These are phyloP conservation scores for Ateles fusciceps DNA, from an alignment of 2,797 vertebrate genomes.

Conservation along the genomic window DNA sequence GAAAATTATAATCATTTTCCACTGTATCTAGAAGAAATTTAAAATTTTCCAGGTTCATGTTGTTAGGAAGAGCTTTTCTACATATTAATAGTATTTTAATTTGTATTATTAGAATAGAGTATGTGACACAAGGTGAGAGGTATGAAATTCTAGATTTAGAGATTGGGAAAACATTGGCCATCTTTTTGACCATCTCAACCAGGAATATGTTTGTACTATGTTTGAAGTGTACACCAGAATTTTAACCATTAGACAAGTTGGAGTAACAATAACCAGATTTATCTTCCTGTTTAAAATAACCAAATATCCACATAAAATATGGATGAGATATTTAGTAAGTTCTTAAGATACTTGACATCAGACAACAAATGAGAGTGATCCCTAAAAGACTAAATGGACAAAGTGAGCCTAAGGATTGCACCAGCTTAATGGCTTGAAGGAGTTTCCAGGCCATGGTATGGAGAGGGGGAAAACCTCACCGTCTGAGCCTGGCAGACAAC, in stretches of 20 bases:
- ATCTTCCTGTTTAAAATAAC: neutral
- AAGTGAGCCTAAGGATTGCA: neutral
- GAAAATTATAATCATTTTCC: constrained; percentile 52
- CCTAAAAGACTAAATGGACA: neutral
- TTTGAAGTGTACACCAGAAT: neutral
- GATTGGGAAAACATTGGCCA: neutral
- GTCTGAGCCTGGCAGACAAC: neutral
- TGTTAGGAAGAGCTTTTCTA: neutral
- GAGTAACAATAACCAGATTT: neutral
- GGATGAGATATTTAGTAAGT: neutral
- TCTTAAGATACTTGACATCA: neutral
- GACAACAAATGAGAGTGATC: neutral
- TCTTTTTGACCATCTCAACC: neutral
- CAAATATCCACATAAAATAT: neutral
- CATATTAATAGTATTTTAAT: constrained; percentile 50
- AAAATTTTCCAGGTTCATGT: neutral
- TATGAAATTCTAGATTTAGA: neutral
- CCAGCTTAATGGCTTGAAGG: neutral
- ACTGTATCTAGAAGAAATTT: constrained; percentile 26
- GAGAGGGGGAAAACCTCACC: neutral
- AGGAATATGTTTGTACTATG: neutral
- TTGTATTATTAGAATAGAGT: neutral
- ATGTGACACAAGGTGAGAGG: neutral
- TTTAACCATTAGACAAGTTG: neutral
- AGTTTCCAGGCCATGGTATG: neutral